Base-by-base conservation (phyloP, 2,797 vertebrate genomes). In the Oryzias dopingdopingensis region DNA sequence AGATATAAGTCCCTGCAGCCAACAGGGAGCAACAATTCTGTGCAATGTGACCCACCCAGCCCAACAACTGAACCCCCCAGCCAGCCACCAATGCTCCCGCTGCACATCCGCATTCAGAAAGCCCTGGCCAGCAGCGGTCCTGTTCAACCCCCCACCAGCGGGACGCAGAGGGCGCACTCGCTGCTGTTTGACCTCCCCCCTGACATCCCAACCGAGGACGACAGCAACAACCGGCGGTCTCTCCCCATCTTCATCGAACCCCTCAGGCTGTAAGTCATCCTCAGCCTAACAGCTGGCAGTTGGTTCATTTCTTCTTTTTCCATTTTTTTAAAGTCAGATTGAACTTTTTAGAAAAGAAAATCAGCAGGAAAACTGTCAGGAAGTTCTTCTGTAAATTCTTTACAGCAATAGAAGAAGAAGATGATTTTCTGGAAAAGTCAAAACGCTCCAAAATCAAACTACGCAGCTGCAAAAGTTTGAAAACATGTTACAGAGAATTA, bases 31-130 rank as follows among this genome's bases (percentile, higher is more conserved):
- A 0, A 80, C 79, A 1, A 74, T 82, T 2, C 80, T 0, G 57
- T 67, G 15, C 56, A 67, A 47, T 10, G 22, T 0, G 86, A 90
- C 16, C 89, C 88, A 0, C 87, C 89, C 4, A 90, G 79, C 65
- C 88, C 88, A 0, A 87, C 87, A 54, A 88, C 88, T 0, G 86
- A 86, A 1, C 88, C 87, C 0, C 89, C 91, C 62, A 73, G 82
- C 52, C 89, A 93, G 23, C 84, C 87, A 41, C 92, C 94, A 1
- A 58, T 82, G 1, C 22, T 98, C 45, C 96, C 96, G 0, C 77
- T 98, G 40, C 95, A 98, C 86, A 93, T 98, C 70, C 94, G 93
- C 29, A 98, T 98, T 77, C 93, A 95, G 86, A 94, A 94, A 80
- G 96, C 96, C 1, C 86, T 98, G 52, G 81, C 85, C 51, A 96